A percentile compares a stretch with the other conserved stretches of the same genome.
Conservation (phyloP, 23 tunicate species). For the Ascidia mentula region DNA sequence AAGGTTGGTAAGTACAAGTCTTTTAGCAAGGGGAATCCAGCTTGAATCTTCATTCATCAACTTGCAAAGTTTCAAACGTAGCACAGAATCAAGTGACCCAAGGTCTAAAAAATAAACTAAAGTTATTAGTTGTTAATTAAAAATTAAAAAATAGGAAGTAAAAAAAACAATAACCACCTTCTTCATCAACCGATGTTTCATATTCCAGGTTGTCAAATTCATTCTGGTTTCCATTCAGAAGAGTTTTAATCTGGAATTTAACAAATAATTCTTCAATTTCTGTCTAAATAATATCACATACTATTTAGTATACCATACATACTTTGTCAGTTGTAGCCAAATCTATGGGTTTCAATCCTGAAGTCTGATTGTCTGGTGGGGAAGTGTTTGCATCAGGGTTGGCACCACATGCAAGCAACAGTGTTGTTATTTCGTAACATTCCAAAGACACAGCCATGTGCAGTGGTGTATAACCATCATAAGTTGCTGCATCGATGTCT, state of each 20-base stretch:
- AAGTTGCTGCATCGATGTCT: conserved; percentile 53
- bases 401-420: conserved; percentile 78
- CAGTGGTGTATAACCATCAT: conserved; percentile 68
- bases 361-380: conserved; percentile 29
- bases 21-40: conserved; percentile 68
- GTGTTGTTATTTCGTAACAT: conserved; percentile 50
- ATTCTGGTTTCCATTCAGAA: neutral
- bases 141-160: no score
- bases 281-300: neutral
- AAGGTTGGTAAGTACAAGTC: conserved; percentile 21
- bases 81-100: conserved; percentile 16
- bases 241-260: neutral
- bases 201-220: neutral
- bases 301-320: neutral
- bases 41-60: conserved; percentile 52
- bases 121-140: neutral
- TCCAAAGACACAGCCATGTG: conserved; percentile 63
- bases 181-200: neutral
- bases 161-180: neutral
- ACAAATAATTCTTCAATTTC: neutral
- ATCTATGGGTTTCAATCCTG: conserved; percentile 28
- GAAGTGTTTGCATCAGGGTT: conserved; percentile 25
- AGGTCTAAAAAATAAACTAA: conserved; percentile 21
- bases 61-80: conserved; percentile 36
- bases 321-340: conserved; percentile 46